Percentiles rank a stretch among this genome's conserved stretches.
Evolutionary conservation across 2,888 invertebrate genomes (phyloP).

Genomic region (Chaitophorus viminalis): DNA sequence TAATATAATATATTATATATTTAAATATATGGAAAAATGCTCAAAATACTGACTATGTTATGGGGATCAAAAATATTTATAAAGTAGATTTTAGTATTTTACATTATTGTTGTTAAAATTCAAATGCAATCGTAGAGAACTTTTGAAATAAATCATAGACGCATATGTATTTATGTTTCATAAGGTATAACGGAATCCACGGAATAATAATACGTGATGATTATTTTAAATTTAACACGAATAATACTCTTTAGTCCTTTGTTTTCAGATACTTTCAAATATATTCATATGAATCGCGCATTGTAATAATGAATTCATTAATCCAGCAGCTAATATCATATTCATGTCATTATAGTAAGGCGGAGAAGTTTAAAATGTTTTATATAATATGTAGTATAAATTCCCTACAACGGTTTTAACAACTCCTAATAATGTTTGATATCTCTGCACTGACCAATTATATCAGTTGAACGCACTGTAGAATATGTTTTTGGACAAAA

Average conservation of each 20-base stretch:
- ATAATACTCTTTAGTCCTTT: background rate
- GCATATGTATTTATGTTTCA: slow-evolving; percentile 4
- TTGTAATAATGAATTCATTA: background rate
- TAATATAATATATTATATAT: too few relatives aligned
- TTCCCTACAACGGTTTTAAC: background rate
- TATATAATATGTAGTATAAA: background rate
- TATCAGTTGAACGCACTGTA: background rate
- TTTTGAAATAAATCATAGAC: slow-evolving; percentile 26
- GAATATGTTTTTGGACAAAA: background rate
- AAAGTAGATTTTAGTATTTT: background rate
- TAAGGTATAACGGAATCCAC: background rate
- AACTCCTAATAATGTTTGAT: background rate
- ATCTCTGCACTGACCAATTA: too few relatives aligned
- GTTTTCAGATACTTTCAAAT: background rate
- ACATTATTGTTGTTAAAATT: background rate
- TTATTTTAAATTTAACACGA: background rate
- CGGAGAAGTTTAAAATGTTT: background rate
- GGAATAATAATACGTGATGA: background rate
- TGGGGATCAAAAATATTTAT: background rate
- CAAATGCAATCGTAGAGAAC: background rate
- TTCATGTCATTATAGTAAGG: background rate
- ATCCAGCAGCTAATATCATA: background rate
- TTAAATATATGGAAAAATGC: background rate
- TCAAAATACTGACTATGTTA: background rate
- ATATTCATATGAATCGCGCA: background rate